phyloP scores from a whole-genome alignment of 2,797 vertebrate genomes.

The Pampus argenteus region DNA sequence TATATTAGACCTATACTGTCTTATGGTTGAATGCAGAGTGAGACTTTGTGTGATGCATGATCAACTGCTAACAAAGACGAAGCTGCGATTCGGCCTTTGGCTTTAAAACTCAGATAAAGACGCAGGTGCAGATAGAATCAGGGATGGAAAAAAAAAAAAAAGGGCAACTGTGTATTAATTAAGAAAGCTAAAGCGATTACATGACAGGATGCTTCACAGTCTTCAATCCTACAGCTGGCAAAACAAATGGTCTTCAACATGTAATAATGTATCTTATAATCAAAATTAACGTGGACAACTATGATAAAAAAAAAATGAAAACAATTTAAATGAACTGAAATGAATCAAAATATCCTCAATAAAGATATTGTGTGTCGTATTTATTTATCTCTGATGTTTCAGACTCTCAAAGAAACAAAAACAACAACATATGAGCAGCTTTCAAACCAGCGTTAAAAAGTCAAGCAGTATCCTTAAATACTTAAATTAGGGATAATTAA shows the following conservation, averaged over 20 bases:
- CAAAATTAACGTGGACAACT: not conserved
- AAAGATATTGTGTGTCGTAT: not conserved
- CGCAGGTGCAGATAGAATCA: too few species aligned
- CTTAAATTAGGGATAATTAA: constrained; percentile 56
- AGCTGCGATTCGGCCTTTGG: too few species aligned
- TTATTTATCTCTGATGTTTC: not conserved
- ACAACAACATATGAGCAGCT: not conserved
- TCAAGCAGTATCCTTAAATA: constrained; percentile 33
- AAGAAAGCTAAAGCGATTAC: too few species aligned
- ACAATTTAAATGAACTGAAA: not conserved
- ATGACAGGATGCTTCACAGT: too few species aligned
- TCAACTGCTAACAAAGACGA: too few species aligned
- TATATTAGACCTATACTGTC: too few species aligned
- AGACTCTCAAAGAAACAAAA: not conserved
- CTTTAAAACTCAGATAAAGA: too few species aligned
- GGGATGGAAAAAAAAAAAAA: too few species aligned
- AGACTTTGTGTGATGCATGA: too few species aligned
- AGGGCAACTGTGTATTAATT: too few species aligned
- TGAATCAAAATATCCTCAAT: not conserved
- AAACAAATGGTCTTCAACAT: not conserved
- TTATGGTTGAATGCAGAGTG: too few species aligned
- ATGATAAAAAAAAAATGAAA: not conserved
- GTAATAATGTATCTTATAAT: not conserved
- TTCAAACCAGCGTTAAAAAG: constrained; percentile 24
- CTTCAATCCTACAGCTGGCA: not conserved